These are phyloP conservation scores for Phrixothrix hirtus DNA, from an alignment of 2,888 invertebrate species.

Conservation along the genomic window DNA sequence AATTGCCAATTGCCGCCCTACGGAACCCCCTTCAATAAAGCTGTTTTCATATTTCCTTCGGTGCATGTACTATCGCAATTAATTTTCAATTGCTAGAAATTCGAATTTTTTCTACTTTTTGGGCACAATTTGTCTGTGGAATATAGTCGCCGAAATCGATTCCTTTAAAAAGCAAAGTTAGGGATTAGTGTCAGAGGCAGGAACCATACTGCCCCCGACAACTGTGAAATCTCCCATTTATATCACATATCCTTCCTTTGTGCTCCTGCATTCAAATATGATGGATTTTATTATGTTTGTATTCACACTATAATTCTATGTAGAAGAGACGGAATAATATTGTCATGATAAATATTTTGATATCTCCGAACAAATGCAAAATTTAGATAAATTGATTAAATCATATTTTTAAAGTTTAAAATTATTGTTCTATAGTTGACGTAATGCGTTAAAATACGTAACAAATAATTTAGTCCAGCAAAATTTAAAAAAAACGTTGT, in stretches of 20 bases:
- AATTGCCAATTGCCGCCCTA: conserved; percentile 54
- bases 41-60: conserved; percentile 27
- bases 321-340: neutral
- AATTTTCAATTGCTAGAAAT: neutral
- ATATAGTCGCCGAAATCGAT: neutral
- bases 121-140: no score
- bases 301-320: conserved; percentile 18
- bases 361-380: neutral
- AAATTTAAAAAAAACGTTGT: no score
- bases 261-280: conserved; percentile 31
- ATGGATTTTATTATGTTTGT: conserved; percentile 30
- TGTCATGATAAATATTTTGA: neutral
- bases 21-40: conserved; percentile 27
- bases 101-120: conserved; percentile 6
- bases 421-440: no score
- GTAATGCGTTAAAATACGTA: neutral
- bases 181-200: conserved; percentile 38
- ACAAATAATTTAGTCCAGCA: neutral
- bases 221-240: conserved; percentile 42
- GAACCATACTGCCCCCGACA: conserved; percentile 35
- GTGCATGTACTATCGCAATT: neutral
- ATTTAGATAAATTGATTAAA: neutral
- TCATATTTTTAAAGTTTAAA: neutral
- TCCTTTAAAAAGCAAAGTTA: conserved; percentile 11
- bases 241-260: conserved; percentile 35